Base-by-base conservation (phyloP, 2,888 invertebrate species). In the Crepidodera aurea region DNA sequence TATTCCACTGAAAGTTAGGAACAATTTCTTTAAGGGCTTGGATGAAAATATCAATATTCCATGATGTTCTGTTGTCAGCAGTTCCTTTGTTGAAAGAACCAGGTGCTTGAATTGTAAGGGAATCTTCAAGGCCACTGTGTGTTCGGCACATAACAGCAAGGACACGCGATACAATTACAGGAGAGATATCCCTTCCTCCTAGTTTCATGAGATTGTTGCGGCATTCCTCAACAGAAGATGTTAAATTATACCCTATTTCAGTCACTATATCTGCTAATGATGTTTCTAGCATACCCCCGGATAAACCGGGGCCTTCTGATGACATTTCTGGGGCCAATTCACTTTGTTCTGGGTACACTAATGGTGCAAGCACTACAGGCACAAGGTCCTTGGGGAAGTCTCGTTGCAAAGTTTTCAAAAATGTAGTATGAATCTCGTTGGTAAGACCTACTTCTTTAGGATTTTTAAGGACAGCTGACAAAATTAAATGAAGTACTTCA, bases 11-110 rank as follows among this genome's bases (percentile, higher is more conserved):
- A 62, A 98, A 82, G 75, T 88, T 91, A 1, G 94, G 90, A 68
- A 92, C 91, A 68, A 94, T 83, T 78, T 97, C 96, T 79, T 94
- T 94, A 19, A 96, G 82, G n/a, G 93, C 90, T 78, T 94, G 93
- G 37, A 96, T 91, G 78, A 98, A 96, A 56, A 95, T 88, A 77
- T 98, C 97, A 8, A 94, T 88, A 79, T 96, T 96, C 98, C 98
- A 98, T 2, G 91, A 86, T 37, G 78, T 87, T 78, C 81, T 85
- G 75, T 75, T 71, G 42, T 79, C 78, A 12, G 70, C 78, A 12
- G 70, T 62, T 18, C 69, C 70, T 66, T 83, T 82, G 48, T 70
- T 72, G 62, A 84, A 83, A 85, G 90, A 89, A 76, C 87, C 88
- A 4, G 89, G 88, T 25, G 87, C 86, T 73, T 88, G 89, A 37